Evolutionary conservation across 1,140 invertebrate species (phyloP), one percentile per base, ranked within the genome.

Genomic region (Diploscapter pachys): DNA sequence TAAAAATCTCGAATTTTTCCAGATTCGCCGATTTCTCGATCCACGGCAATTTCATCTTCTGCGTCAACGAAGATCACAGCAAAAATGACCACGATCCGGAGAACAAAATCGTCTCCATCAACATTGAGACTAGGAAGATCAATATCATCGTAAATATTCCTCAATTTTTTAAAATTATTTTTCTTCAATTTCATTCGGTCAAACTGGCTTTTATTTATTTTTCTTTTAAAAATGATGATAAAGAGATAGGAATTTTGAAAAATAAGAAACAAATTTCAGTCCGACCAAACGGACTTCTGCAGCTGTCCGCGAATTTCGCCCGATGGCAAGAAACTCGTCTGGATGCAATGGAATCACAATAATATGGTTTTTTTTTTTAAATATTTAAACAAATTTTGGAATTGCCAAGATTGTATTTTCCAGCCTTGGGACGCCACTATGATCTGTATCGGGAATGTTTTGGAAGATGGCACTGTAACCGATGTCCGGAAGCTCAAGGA

Each of bases 291-390:
- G 62, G 86, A 87, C 73, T 87, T 87, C 74, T 87, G 87, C 59
- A 69, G 71, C 3, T 62, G 57, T n/a, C 74, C 86, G n/a, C 77
- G 83, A 68, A 82, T 87, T 11, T 84, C 83, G 8, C 83, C 86
- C 13, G 79, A 86, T 82, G 86, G 86, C 5, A 85, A 81, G 61
- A 81, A 81, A 48, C 79, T 87, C 67, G 81, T 76, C 48, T 87
- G 86, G 86, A 78, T 86, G 57, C 81, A 87, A 72, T 87, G 86
- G 86, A 79, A 81, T 54, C 86, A 86, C 78, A 86, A 85, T 31
- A 87, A 87, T 75, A 87, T 87, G 86, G 86, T 87, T 75, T 67
- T 6, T 76, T 11, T 76, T 77, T 54, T n/a, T n/a, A n/a, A n/a
- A 76, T n/a, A 13, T 77, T 75, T 63, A n/a, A 59, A 63, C 2